Percentiles rank a stretch among this genome's conserved stretches.
These are phyloP conservation scores for Zeugodacus cucurbitae DNA, from an alignment of 1,140 invertebrate genomes.

Conservation along the genomic window DNA sequence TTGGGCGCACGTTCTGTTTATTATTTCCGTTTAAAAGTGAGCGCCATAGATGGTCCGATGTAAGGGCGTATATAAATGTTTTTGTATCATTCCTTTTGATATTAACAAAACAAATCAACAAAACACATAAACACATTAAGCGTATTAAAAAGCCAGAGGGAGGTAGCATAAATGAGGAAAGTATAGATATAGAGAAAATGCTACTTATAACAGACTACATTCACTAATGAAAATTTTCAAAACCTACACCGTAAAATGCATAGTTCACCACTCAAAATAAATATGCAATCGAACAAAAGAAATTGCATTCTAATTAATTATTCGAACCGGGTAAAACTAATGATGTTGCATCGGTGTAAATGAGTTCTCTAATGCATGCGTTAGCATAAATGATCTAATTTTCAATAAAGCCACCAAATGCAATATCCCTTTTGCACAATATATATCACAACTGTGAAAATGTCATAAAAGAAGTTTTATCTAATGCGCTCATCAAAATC, in stretches of 20 bases:
- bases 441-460: neutral
- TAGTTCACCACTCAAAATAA: neutral
- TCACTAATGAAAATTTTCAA: neutral
- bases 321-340: neutral
- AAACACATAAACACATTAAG: slow-evolving; percentile 42
- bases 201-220: neutral
- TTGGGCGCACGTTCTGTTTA: slow-evolving; percentile 84
- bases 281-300: neutral
- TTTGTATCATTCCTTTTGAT: slow-evolving; percentile 65
- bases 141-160: slow-evolving; percentile 30
- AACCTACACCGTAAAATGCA: neutral
- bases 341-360: neutral
- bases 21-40: slow-evolving; percentile 91
- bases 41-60: slow-evolving; percentile 85
- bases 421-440: neutral
- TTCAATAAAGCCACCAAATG: neutral
- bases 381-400: neutral
- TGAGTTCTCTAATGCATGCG: neutral
- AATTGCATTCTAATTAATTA: neutral
- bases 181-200: neutral
- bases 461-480: neutral
- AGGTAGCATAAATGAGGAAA: neutral
- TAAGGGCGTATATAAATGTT: slow-evolving; percentile 66
- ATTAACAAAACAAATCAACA: slow-evolving; percentile 54
- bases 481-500: neutral